Evolutionary conservation across 2,797 vertebrate species (phyloP).

Genomic region (Tenualosa thibaudeaui): DNA sequence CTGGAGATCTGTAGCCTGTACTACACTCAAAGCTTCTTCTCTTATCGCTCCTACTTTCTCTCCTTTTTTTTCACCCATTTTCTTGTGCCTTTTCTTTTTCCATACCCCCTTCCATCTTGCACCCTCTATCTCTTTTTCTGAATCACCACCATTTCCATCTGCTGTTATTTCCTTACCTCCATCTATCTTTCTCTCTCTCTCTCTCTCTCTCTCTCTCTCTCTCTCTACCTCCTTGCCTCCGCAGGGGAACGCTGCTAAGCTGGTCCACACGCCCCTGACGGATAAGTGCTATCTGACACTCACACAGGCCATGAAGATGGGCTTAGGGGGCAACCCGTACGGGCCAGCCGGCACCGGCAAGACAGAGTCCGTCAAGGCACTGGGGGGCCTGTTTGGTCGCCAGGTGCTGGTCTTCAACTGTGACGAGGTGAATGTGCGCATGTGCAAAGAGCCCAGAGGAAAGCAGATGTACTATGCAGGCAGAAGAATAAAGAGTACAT

Average conservation of each 20-base stretch:
- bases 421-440: conserved; percentile 84
- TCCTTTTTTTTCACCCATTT: conserved; percentile 41
- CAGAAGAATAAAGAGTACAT: background rate
- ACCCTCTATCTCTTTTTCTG: background rate
- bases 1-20: background rate
- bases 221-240: conserved; percentile 5
- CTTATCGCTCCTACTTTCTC: conserved; percentile 43
- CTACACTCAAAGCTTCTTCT: conserved; percentile 15
- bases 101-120: background rate
- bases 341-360: conserved; percentile 98
- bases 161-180: conserved; percentile 9
- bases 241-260: conserved; percentile 91
- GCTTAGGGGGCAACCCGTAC: conserved; percentile 95
- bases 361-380: conserved; percentile 95
- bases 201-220: conserved; percentile 9
- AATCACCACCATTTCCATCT: background rate
- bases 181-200: background rate
- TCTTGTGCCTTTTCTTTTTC: conserved; percentile 5
- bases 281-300: conserved; percentile 98
- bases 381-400: conserved; percentile 92
- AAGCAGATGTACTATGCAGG: too few relatives aligned
- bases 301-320: conserved; percentile 97
- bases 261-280: conserved; percentile 95
- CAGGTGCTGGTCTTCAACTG: conserved; percentile 99
- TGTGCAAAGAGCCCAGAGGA: background rate